Conservation (phyloP, 2,797 vertebrate genomes). For the Chaetophractus vellerosus region DNA sequence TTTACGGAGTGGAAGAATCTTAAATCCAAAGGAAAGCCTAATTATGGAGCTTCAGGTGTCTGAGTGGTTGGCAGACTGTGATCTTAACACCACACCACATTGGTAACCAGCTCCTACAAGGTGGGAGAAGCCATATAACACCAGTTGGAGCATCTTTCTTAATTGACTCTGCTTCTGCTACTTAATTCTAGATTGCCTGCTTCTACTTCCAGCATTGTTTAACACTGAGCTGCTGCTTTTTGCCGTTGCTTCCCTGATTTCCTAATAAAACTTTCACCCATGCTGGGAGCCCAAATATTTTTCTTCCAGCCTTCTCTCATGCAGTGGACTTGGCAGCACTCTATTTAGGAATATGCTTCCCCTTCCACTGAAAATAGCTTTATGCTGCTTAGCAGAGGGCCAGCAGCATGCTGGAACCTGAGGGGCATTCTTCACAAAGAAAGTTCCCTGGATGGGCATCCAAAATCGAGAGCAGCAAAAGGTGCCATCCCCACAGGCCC, state of each 20-base stretch:
- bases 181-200: not conserved
- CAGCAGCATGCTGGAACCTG: not conserved
- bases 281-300: not conserved
- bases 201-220: not conserved
- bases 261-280: not conserved
- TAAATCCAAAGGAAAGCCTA: conserved; percentile 12
- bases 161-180: not conserved
- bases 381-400: not conserved
- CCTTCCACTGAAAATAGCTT: not conserved
- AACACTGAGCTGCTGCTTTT: not conserved
- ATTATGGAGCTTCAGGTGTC: not conserved
- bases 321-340: not conserved
- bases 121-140: not conserved
- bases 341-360: not conserved
- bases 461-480: not conserved
- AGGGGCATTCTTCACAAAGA: not conserved
- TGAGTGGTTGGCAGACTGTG: not conserved
- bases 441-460: not conserved
- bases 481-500: not conserved
- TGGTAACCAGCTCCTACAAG: not conserved
- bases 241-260: not conserved
- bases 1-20: not conserved
- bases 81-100: not conserved
- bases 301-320: not conserved
- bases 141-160: not conserved